Evolutionary conservation across 2,888 invertebrate genomes (phyloP).

Genomic region (Diploptera punctata): DNA sequence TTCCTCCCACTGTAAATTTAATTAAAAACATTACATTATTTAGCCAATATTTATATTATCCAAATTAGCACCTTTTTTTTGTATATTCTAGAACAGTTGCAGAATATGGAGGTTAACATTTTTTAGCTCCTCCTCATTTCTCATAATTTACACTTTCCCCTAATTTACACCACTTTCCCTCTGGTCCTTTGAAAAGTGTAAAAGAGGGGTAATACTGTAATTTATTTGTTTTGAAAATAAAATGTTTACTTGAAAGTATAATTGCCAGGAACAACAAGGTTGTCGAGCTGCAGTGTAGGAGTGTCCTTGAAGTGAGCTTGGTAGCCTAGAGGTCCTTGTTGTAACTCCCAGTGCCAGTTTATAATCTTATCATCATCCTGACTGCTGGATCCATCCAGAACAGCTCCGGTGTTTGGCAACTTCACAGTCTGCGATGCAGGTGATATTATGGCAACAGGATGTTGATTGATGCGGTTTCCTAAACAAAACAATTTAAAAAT

Average conservation of each 20-base stretch:
- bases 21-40: no score
- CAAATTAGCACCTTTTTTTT: no score
- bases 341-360: conserved; percentile 92
- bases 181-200: no score
- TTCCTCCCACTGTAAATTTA: no score
- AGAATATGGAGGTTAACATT: no score
- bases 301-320: conserved; percentile 80
- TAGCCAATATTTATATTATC: no score
- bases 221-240: neutral
- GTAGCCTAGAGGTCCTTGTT: conserved; percentile 85
- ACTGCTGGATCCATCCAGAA: conserved; percentile 83
- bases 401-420: conserved; percentile 87
- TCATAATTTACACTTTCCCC: no score
- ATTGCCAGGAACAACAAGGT: conserved; percentile 85
- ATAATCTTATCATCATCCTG: conserved; percentile 79
- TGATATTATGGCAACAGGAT: conserved; percentile 85
- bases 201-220: no score
- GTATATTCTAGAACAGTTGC: no score
- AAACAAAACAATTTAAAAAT: conserved; percentile 41
- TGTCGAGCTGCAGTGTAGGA: conserved; percentile 82
- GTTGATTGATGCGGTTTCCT: conserved; percentile 80
- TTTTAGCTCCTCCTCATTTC: no score
- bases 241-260: conserved; percentile 75
- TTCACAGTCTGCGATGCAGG: conserved; percentile 87
- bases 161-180: no score